These are phyloP conservation scores for Lepisosteus osseus DNA, from an alignment of 2,113 vertebrate genomes.

Conservation along the genomic window DNA sequence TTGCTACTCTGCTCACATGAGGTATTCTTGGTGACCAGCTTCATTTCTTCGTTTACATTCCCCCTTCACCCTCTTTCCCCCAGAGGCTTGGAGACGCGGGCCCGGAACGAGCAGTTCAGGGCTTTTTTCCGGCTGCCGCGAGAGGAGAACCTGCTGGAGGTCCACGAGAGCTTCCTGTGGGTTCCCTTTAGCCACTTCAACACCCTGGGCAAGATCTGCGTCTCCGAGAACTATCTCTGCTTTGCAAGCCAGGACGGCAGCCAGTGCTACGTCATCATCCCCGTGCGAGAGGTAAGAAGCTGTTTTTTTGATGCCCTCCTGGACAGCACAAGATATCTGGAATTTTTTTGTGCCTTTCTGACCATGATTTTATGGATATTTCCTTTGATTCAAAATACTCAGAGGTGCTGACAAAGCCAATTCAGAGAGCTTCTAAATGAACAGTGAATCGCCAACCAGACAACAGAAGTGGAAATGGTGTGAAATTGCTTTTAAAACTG, in stretches of 20 bases:
- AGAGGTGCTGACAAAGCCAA: too few relatives aligned
- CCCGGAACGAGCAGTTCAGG: conserved; percentile 86
- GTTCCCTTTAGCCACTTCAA: conserved; percentile 87
- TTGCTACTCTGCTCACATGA: too few relatives aligned
- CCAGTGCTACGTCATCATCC: conserved; percentile 85
- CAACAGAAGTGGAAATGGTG: too few relatives aligned
- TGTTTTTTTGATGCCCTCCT: neutral
- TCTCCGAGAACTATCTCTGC: conserved; percentile 92
- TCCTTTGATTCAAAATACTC: too few relatives aligned
- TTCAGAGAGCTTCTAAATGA: too few relatives aligned
- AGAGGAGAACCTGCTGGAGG: conserved; percentile 85
- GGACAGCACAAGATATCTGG: too few relatives aligned
- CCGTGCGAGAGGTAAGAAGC: conserved; percentile 83
- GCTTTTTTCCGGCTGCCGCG: conserved; percentile 87
- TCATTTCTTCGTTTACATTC: too few relatives aligned
- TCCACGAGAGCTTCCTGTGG: conserved; percentile 92
- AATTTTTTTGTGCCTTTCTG: too few relatives aligned
- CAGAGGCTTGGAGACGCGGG: conserved; percentile 85
- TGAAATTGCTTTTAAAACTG: too few relatives aligned
- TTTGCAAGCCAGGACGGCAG: conserved; percentile 91
- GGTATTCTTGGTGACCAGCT: too few relatives aligned
- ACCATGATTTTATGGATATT: too few relatives aligned
- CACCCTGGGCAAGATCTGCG: conserved; percentile 87
- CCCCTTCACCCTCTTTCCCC: conserved; percentile 10
- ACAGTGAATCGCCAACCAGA: too few relatives aligned